Evolutionary conservation across 1,140 invertebrate species (phyloP), one percentile per base, ranked within the genome.

Genomic region (Drosophila santomea): DNA sequence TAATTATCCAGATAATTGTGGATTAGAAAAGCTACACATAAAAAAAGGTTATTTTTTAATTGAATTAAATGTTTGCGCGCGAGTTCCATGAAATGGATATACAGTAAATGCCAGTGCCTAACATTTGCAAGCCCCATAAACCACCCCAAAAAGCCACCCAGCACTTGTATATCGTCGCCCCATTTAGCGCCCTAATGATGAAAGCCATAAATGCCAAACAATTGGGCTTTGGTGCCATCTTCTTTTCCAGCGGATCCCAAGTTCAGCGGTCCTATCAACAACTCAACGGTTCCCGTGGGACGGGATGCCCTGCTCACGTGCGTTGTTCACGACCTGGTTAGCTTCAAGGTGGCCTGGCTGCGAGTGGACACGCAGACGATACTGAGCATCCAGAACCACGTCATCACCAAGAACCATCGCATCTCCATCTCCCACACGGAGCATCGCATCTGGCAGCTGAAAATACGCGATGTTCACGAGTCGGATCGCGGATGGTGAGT

Each of bases 321-420:
- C 91, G 94, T 95, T 52, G 96, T 97, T 55, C 96, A 97, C 93
- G 96, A 96, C 90, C 93, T 97, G 72, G 95, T 95, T 52, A 94
- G 94, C 55, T 97, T 95, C 91, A 96, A 96, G 95, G 96, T 96
- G 75, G 97, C 97, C 67, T 98, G 97, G 97, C 93, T 98, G 84
- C 94, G 96, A 69, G 97, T 97, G 45, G 97, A 97, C 92, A 97
- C 97, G 56, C 97, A 98, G 93, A 97, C 97, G n/a, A 97, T 98
- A 86, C 93, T 98, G 75, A 97, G 97, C 62, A 96, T 98, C 68
- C 96, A 97, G 55, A 96, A 95, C 69, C 96, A 97, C 91, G 96
- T 98, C 44, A 97, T 98, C 72, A 97, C 97, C 7, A 97, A 97
- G 93, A 98, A 97, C 92, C 96, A 96, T 86, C 94, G 97, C 51